phyloP scores from a whole-genome alignment of 2,797 vertebrate genomes.

The Poecilia velifera region DNA sequence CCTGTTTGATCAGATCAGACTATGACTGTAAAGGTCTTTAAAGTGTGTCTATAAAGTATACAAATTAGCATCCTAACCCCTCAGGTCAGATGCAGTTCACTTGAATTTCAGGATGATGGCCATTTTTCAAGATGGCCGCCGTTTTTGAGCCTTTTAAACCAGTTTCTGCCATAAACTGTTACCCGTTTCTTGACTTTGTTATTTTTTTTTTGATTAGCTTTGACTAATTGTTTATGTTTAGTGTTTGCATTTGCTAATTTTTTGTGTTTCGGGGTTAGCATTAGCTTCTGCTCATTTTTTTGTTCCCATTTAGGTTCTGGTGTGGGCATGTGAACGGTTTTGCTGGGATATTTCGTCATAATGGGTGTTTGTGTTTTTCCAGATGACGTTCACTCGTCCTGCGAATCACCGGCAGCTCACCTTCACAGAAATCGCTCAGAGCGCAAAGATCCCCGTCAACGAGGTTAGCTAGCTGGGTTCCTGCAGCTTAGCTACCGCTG shows the following conservation, averaged over 20 bases:
- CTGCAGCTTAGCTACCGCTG: neutral
- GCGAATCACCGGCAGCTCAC: constrained; percentile 96
- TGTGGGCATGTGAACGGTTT: neutral
- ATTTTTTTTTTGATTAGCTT: too few species aligned
- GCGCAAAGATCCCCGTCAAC: constrained; percentile 91
- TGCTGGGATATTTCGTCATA: neutral
- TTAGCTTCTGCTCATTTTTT: too few species aligned
- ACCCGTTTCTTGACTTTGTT: neutral
- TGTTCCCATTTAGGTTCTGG: neutral
- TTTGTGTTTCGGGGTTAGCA: too few species aligned
- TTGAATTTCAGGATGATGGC: too few species aligned
- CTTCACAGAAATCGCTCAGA: constrained; percentile 94
- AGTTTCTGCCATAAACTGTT: neutral
- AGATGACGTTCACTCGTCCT: constrained; percentile 99
- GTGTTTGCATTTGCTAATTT: too few species aligned
- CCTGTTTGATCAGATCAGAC: neutral
- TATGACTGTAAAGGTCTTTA: neutral
- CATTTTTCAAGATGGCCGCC: too few species aligned
- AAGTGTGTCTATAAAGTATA: too few species aligned
- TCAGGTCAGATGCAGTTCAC: too few species aligned
- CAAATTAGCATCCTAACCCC: too few species aligned
- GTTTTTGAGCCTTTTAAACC: too few species aligned
- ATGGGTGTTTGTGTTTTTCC: constrained; percentile 7
- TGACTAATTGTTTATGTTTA: too few species aligned
- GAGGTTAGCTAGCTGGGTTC: constrained; percentile 83